Conservation (phyloP, 1,140 invertebrate genomes). For the Apis mellifera region DNA sequence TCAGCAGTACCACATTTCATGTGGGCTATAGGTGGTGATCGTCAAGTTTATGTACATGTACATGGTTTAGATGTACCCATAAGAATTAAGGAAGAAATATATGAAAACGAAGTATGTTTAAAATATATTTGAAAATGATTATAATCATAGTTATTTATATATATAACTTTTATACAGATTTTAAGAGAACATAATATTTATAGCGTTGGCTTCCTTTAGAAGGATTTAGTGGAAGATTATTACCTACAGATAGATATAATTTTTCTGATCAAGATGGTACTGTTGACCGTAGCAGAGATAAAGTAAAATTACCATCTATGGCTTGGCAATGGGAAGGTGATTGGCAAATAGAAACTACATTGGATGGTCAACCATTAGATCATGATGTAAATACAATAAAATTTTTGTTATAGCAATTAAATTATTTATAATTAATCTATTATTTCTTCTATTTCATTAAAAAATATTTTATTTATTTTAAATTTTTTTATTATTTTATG, state of each 20-base stretch:
- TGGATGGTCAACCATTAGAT: constrained; percentile 92
- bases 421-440: background rate
- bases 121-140: background rate
- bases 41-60: constrained; percentile 95
- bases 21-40: constrained; percentile 95
- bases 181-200: constrained; percentile 52
- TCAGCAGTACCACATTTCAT: constrained; percentile 91
- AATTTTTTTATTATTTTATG: background rate
- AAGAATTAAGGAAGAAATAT: constrained; percentile 93
- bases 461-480: constrained; percentile 8
- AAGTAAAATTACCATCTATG: constrained; percentile 92
- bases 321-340: constrained; percentile 97
- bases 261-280: constrained; percentile 93
- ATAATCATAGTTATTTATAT: constrained; percentile 4
- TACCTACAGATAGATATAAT: constrained; percentile 93
- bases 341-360: constrained; percentile 93
- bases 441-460: background rate
- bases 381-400: constrained; percentile 85
- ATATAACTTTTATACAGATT: background rate
- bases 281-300: constrained; percentile 88
- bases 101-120: constrained; percentile 92
- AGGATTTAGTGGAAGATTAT: constrained; percentile 90
- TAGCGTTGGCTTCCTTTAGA: constrained; percentile 94
- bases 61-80: constrained; percentile 94
- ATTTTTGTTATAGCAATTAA: background rate